These are phyloP conservation scores for Aspidoscelis tigris DNA, from an alignment of 2,113 vertebrate species.

Conservation along the genomic window DNA sequence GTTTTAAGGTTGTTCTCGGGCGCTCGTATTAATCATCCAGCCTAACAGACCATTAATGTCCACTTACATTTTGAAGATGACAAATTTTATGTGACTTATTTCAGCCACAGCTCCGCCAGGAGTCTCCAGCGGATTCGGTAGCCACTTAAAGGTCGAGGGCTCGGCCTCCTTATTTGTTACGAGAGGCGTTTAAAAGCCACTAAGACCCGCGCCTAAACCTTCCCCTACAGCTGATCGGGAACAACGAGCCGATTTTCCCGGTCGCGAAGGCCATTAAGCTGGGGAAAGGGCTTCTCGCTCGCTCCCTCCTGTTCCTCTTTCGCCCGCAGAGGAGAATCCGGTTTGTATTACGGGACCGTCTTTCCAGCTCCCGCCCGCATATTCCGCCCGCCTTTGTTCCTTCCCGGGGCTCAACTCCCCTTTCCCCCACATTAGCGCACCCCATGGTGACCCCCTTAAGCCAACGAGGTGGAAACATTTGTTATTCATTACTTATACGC, in stretches of 20 bases:
- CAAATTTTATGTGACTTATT: constrained; percentile 79
- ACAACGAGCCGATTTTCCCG: neutral
- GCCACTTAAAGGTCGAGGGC: constrained; percentile 71
- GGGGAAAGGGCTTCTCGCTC: neutral
- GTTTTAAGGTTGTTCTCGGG: constrained; percentile 72
- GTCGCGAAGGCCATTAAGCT: neutral
- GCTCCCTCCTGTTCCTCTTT: too few species aligned
- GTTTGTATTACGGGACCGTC: neutral
- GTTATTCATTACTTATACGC: constrained; percentile 63
- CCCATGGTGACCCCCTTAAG: constrained; percentile 33
- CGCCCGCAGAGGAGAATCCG: neutral
- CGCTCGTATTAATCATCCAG: constrained; percentile 74
- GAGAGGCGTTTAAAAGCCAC: constrained; percentile 54
- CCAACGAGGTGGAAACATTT: constrained; percentile 63
- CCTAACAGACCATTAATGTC: constrained; percentile 78
- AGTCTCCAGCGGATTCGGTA: constrained; percentile 62
- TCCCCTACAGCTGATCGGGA: neutral
- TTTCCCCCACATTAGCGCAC: neutral
- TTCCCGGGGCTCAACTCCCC: constrained; percentile 25
- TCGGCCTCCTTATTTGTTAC: constrained; percentile 74
- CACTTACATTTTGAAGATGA: constrained; percentile 77
- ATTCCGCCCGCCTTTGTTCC: constrained; percentile 45
- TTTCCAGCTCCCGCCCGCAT: neutral
- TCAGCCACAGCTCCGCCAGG: constrained; percentile 69
- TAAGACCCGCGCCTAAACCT: constrained; percentile 35